Evolutionary conservation across 2,113 vertebrate species (phyloP), one percentile per base, ranked within the genome.

Genomic region (Cyphomyrus discorhynchus): DNA sequence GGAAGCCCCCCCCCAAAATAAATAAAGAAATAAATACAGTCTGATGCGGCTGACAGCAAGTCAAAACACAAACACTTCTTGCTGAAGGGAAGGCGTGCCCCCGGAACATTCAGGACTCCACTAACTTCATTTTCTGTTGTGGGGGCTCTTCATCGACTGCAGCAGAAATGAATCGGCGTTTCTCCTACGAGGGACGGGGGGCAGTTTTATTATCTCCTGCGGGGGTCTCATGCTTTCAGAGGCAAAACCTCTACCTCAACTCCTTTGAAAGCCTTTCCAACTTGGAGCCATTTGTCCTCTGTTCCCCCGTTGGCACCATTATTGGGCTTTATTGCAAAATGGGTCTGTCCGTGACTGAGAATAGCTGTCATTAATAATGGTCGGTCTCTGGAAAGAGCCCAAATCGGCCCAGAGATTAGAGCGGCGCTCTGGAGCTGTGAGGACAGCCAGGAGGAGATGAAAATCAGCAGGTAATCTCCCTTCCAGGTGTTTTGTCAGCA

Each of bases 401-500:
- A n/a, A 47, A 15, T 45, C 8, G 62, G 56, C 56, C 10, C 35
- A 15, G 24, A 47, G 58, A 88, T 88, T 88, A 88, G 31, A 70
- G 87, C 42, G 31, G 24, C 39, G 9, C 50, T 80, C 8, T 31
- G 31, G n/a, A 89, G 83, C 45, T n/a, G 46, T 2, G 11, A 47
- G 47, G n/a, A 50, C 24, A 49, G 45, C 83, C 21, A 50, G 83
- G n/a, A 4, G 39, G 49, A 83, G 84, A 86, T 87, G 89, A 87
- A n/a, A 90, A 87, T 90, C 89, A 52, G 58, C 83, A 46, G n/a
- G 58, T 90, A 87, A 90, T 77, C 84, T 87, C 84, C 39, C 42
- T 49, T 74, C 58, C 31, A n/a, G 89, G 56, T 39, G 84, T 90
- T 90, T 87, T 90, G 85, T 52, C 89, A 77, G 62, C 58, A 87